Evolutionary conservation across 37 sponge, comb jelly and placozoan genomes (phyloP).

Genomic region (Lycopodina hypogea): DNA sequence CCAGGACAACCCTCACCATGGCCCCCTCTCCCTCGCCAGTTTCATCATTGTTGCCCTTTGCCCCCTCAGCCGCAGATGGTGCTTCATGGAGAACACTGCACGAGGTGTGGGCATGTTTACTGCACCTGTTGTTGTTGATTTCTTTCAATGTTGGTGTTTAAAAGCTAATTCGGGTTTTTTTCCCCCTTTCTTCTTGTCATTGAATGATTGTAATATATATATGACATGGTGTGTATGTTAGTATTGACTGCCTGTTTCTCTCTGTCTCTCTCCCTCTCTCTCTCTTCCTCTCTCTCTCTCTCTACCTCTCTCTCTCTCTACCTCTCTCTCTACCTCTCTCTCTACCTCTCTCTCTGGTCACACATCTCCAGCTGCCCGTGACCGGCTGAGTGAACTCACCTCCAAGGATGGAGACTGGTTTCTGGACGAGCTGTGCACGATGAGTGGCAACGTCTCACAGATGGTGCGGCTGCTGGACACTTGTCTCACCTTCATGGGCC

Average conservation of each 20-base stretch:
- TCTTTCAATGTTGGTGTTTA: too few relatives aligned
- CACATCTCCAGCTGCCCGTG: conserved; percentile 48
- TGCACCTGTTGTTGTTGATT: not conserved
- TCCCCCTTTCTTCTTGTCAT: too few relatives aligned
- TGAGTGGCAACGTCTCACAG: conserved; percentile 90
- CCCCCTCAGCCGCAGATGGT: conserved; percentile 77
- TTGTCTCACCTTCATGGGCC: conserved; percentile 46
- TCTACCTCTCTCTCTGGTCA: not conserved
- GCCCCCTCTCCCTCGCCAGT: conserved; percentile 61
- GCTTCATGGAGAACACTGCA: conserved; percentile 87
- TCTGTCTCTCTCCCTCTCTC: too few relatives aligned
- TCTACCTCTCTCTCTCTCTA: not conserved
- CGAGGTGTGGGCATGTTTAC: conserved; percentile 12
- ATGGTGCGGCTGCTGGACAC: conserved; percentile 62
- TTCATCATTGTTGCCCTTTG: conserved; percentile 72
- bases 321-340: conserved; percentile 4
- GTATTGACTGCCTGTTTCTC: too few relatives aligned
- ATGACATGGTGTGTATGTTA: too few relatives aligned
- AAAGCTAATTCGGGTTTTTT: too few relatives aligned
- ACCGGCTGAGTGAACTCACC: conserved; percentile 75
- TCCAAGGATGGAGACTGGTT: conserved; percentile 96
- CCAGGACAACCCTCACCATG: conserved; percentile 45
- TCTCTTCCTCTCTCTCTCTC: not conserved
- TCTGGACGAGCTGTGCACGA: conserved; percentile 94
- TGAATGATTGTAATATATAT: too few relatives aligned